A percentile compares a stretch with the other conserved stretches of the same genome.
These are phyloP conservation scores for Piaya cayana DNA, from an alignment of 2,113 vertebrate species.

Conservation along the genomic window DNA sequence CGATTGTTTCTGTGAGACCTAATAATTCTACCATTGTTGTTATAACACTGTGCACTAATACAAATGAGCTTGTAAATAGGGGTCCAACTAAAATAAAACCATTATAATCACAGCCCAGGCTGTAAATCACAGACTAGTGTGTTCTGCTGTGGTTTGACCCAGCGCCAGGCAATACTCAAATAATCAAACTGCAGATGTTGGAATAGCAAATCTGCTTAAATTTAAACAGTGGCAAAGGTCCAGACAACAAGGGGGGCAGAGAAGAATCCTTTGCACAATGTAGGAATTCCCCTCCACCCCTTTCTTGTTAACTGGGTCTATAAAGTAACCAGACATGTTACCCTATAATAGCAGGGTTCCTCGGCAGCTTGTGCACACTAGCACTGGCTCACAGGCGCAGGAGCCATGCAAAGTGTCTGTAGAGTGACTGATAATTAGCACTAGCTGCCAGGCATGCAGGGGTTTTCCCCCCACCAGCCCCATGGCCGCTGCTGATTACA, in stretches of 20 bases:
- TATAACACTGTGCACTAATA: conserved; percentile 71
- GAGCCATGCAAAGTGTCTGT: neutral
- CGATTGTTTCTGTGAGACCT: conserved; percentile 69
- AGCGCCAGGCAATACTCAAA: conserved; percentile 82
- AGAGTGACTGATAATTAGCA: neutral
- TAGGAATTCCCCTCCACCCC: conserved; percentile 44
- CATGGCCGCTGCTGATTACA: rapidly evolving
- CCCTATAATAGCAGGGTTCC: neutral
- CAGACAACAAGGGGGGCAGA: conserved; percentile 30
- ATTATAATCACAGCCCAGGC: conserved; percentile 74
- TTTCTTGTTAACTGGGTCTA: conserved; percentile 57
- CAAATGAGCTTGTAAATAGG: conserved; percentile 76
- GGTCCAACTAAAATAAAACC: conserved; percentile 77
- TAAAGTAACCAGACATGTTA: conserved; percentile 71
- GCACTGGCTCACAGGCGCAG: rapidly evolving
- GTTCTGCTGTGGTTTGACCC: conserved; percentile 77
- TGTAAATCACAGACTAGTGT: conserved; percentile 76
- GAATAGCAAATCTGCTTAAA: conserved; percentile 76
- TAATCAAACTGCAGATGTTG: conserved; percentile 82
- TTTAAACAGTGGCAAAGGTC: conserved; percentile 77
- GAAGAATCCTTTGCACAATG: conserved; percentile 46
- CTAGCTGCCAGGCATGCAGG: neutral
- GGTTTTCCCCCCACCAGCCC: rapidly evolving
- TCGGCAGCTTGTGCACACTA: neutral
- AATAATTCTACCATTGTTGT: conserved; percentile 76